phyloP scores from a whole-genome alignment of 2,888 invertebrate genomes.

The Agrotis ipsilon region DNA sequence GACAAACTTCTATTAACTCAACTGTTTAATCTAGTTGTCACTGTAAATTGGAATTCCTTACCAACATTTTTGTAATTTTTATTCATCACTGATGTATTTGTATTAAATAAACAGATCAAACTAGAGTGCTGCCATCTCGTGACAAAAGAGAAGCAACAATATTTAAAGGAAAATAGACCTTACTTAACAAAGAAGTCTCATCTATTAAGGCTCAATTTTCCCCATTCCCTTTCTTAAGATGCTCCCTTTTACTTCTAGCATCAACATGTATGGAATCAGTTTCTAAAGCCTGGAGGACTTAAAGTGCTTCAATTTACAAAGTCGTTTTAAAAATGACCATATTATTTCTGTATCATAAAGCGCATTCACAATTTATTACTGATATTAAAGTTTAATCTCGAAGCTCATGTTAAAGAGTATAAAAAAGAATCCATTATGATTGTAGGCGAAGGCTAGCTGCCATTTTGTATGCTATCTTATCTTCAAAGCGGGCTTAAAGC shows the following conservation, averaged over 20 bases:
- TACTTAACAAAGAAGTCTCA: no score
- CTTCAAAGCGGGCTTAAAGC: constrained; percentile 43
- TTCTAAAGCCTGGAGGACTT: constrained; percentile 3
- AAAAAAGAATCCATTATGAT: constrained; percentile 57
- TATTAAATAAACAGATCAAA: constrained; percentile 1
- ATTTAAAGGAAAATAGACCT: no score
- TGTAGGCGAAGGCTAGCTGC: constrained; percentile 38
- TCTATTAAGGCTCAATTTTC: no score
- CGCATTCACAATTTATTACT: constrained; percentile 48
- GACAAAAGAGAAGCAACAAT: not conserved
- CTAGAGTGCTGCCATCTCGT: not conserved
- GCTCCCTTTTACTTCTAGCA: no score
- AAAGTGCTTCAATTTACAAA: constrained; percentile 20
- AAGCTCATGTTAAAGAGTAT: constrained; percentile 43
- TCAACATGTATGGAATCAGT: not conserved
- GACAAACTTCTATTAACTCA: constrained; percentile 46
- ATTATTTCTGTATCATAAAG: constrained; percentile 24
- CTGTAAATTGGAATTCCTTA: not conserved
- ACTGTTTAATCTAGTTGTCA: constrained; percentile 37
- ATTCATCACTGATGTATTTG: not conserved
- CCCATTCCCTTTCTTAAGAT: no score
- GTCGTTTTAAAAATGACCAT: constrained; percentile 27
- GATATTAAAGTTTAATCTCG: constrained; percentile 52
- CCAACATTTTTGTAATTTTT: not conserved
- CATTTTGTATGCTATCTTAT: constrained; percentile 46